Conservation (phyloP, 2,888 invertebrate genomes). For the Synergus laeviventris region DNA sequence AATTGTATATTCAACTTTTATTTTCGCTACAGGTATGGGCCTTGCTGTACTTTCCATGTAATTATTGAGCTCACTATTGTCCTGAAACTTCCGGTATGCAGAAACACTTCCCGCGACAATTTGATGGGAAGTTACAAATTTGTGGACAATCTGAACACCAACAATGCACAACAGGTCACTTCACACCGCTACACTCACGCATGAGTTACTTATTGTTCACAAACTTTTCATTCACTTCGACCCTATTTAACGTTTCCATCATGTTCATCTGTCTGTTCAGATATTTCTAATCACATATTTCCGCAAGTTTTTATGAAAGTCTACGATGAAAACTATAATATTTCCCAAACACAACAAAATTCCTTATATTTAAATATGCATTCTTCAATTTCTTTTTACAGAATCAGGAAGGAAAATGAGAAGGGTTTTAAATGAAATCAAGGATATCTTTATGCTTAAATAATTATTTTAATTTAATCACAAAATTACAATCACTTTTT, state of each 20-base stretch:
- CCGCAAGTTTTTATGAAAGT: constrained; percentile 20
- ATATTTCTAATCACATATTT: constrained; percentile 22
- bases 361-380: not conserved
- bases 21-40: not conserved
- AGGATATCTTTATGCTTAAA: not conserved
- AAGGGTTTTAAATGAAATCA: not conserved
- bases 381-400: not conserved
- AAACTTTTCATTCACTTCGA: constrained; percentile 30
- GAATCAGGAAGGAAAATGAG: not conserved
- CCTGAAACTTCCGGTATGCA: constrained; percentile 9
- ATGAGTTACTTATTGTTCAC: constrained; percentile 23
- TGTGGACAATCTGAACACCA: constrained; percentile 4
- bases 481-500: constrained; percentile 36
- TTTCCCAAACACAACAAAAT: not conserved
- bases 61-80: constrained; percentile 19
- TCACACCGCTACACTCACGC: not conserved
- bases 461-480: constrained; percentile 29
- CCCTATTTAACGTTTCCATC: constrained; percentile 33
- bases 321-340: not conserved
- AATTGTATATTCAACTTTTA: not conserved
- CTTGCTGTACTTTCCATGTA: not conserved
- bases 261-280: constrained; percentile 14
- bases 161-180: constrained; percentile 22
- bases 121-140: constrained; percentile 9
- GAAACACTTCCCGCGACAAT: constrained; percentile 5